phyloP scores from a whole-genome alignment of 2,888 invertebrate species.

The Tachystola acroxantha region DNA sequence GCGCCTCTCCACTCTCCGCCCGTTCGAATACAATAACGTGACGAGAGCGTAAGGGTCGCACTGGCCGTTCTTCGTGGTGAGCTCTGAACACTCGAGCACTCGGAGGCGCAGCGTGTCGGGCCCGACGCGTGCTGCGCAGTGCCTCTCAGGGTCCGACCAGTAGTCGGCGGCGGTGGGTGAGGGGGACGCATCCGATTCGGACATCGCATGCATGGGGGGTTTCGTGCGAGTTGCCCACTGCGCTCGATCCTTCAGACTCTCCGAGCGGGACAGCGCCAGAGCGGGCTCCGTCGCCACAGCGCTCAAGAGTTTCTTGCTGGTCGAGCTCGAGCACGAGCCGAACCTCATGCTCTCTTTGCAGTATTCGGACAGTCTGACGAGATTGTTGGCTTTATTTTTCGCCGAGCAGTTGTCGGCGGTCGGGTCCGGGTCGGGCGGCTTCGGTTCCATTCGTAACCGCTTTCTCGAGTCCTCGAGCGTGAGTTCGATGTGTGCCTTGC shows the following conservation, averaged over 20 bases:
- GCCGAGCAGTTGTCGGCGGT: conserved; percentile 48
- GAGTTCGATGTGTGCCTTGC: conserved; percentile 91
- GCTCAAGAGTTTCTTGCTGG: conserved; percentile 64
- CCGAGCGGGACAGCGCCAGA: conserved; percentile 63
- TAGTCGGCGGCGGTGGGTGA: conserved; percentile 70
- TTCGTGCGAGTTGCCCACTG: conserved; percentile 58
- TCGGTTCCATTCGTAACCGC: conserved; percentile 71
- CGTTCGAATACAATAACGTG: conserved; percentile 88
- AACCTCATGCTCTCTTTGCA: conserved; percentile 71
- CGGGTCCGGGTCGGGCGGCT: conserved; percentile 64
- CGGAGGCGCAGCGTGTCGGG: conserved; percentile 78
- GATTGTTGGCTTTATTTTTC: conserved; percentile 58
- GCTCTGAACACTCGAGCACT: conserved; percentile 90
- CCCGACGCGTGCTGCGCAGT: conserved; percentile 63
- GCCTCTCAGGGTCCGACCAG: conserved; percentile 72
- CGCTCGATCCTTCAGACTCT: conserved; percentile 67
- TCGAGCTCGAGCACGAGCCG: conserved; percentile 69
- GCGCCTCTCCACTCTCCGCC: conserved; percentile 86
- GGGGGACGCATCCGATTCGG: conserved; percentile 55
- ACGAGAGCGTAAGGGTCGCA: conserved; percentile 94
- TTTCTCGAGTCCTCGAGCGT: conserved; percentile 80
- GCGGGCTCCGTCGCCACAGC: conserved; percentile 60
- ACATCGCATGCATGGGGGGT: conserved; percentile 66
- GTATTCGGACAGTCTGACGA: conserved; percentile 64
- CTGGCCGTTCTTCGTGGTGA: conserved; percentile 92